These are phyloP conservation scores for Eucidaris tribuloides DNA, from an alignment of 35 echinoderm and acorn worm genomes.

Conservation along the genomic window DNA sequence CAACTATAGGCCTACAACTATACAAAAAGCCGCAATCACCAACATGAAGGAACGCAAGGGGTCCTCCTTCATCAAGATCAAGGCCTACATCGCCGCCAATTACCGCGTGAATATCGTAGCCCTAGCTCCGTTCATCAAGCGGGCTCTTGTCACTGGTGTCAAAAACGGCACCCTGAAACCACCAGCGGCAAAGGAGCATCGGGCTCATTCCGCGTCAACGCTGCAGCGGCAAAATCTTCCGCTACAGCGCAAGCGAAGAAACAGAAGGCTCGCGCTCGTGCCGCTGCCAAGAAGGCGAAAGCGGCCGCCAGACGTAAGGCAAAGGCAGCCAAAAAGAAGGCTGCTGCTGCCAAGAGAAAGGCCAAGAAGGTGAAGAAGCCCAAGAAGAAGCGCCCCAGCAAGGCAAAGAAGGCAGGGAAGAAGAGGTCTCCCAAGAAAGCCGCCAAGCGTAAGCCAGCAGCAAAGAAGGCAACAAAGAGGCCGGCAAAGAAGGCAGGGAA, in stretches of 20 bases:
- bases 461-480: too few relatives aligned
- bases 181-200: conserved; percentile 43
- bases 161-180: not conserved
- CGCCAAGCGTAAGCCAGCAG: not conserved
- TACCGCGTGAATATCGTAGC: conserved; percentile 47
- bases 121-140: conserved; percentile 26
- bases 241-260: too few relatives aligned
- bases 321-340: conserved; percentile 4
- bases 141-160: conserved; percentile 31
- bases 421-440: not conserved
- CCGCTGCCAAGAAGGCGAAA: conserved; percentile 21
- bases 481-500: conserved; percentile 1
- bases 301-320: not conserved
- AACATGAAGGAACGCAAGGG: conserved; percentile 46
- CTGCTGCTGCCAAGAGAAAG: not conserved
- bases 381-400: conserved; percentile 24
- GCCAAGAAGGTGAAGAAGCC: conserved; percentile 26
- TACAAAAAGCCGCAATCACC: conserved; percentile 42
- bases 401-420: conserved; percentile 14
- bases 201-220: conserved; percentile 37
- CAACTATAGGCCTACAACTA: too few relatives aligned
- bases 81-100: conserved; percentile 74
- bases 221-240: not conserved
- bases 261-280: too few relatives aligned
- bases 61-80: conserved; percentile 43